Evolutionary conservation across 2,797 vertebrate species (phyloP).

Genomic region (Telmatherina bonti): DNA sequence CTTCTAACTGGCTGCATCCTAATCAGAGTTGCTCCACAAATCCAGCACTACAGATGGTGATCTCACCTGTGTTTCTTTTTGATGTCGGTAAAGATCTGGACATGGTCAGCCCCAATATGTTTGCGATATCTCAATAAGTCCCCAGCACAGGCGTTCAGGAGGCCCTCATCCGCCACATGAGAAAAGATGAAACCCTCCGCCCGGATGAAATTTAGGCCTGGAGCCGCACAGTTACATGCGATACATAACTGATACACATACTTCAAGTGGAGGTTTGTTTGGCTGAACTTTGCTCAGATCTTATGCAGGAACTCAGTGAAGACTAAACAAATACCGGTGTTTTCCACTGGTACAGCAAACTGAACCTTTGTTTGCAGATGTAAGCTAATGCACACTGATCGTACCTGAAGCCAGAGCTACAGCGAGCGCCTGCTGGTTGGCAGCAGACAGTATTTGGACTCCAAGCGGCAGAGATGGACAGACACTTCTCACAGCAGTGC

Average conservation of each 20-base stretch:
- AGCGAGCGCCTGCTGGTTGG: slow-evolving; percentile 85
- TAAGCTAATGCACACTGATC: neutral
- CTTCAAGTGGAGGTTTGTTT: neutral
- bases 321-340: neutral
- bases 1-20: no score
- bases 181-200: slow-evolving; percentile 88
- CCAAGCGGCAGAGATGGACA: slow-evolving; percentile 83
- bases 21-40: neutral
- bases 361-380: no score
- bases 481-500: slow-evolving; percentile 75
- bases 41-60: neutral
- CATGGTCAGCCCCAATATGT: slow-evolving; percentile 86
- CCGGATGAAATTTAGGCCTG: slow-evolving; percentile 88
- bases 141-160: slow-evolving; percentile 89
- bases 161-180: slow-evolving; percentile 87
- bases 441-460: slow-evolving; percentile 87
- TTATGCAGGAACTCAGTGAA: neutral
- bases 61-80: slow-evolving; percentile 92
- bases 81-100: slow-evolving; percentile 91
- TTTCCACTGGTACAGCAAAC: no score
- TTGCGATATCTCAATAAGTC: slow-evolving; percentile 88
- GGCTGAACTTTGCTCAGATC: neutral
- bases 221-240: no score
- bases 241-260: neutral
- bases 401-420: slow-evolving; percentile 88